Conservation (phyloP, 1,140 invertebrate species). For the Platorchestia sp. region DNA sequence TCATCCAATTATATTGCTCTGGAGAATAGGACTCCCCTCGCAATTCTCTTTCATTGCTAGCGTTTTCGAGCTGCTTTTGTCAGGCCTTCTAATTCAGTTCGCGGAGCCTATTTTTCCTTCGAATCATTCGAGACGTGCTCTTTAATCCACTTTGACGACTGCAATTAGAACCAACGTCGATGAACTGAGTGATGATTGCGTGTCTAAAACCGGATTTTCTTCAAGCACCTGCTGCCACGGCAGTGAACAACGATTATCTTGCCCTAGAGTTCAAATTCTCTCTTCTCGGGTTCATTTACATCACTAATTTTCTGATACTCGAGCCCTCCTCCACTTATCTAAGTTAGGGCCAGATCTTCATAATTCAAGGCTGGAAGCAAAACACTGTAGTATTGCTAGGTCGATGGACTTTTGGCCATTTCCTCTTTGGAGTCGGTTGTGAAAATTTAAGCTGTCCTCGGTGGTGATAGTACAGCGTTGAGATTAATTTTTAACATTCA, state of each 20-base stretch:
- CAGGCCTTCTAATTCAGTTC: not conserved
- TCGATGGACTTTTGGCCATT: not conserved
- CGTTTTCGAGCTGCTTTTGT: not conserved
- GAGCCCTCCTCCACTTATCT: no score
- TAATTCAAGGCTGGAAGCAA: not conserved
- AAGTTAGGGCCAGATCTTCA: not conserved
- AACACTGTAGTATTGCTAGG: not conserved
- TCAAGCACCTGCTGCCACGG: not conserved
- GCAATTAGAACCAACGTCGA: not conserved
- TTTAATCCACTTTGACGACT: not conserved
- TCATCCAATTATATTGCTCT: constrained; percentile 33
- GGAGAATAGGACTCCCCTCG: not conserved
- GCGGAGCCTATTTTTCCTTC: not conserved
- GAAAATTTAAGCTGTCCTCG: not conserved
- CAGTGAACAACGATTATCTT: not conserved
- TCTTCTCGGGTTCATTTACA: no score
- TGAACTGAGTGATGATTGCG: not conserved
- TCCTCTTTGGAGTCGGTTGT: not conserved
- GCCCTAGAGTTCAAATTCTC: not conserved
- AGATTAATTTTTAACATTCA: no score
- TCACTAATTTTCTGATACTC: no score
- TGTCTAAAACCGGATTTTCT: not conserved
- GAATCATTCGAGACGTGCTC: not conserved
- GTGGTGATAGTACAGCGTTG: not conserved
- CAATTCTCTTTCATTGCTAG: not conserved